Evolutionary conservation across 2,113 vertebrate species (phyloP).

Genomic region (Gopherus evgoodei): DNA sequence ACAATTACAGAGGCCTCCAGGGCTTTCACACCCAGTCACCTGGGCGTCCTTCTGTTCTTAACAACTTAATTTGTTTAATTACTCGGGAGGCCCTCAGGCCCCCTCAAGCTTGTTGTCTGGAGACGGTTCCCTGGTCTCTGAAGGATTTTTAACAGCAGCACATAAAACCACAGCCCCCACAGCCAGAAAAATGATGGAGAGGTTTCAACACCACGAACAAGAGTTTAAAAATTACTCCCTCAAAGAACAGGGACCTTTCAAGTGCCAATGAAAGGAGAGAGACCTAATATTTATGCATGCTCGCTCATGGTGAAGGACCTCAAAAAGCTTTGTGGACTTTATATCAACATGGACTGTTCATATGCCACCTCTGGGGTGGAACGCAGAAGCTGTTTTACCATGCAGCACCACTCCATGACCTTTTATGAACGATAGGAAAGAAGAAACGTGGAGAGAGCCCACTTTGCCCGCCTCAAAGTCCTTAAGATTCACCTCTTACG

Average conservation of each 20-base stretch:
- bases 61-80: slow-evolving; percentile 59
- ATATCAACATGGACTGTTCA: background rate
- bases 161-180: background rate
- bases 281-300: background rate
- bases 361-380: fast-evolving
- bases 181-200: background rate
- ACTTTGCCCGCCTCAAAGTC: background rate
- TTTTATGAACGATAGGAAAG: background rate
- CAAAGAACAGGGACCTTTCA: fast-evolving
- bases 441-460: background rate
- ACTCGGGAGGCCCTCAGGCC: background rate
- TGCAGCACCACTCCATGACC: background rate
- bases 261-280: background rate
- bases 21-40: slow-evolving; percentile 46
- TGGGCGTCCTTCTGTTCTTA: slow-evolving; percentile 21
- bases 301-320: background rate
- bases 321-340: fast-evolving
- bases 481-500: background rate
- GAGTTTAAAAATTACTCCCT: background rate
- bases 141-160: background rate
- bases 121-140: background rate
- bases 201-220: background rate
- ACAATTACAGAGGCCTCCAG: background rate
- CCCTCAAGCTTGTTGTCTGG: background rate
- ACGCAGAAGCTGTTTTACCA: background rate